A percentile compares a stretch with the other conserved stretches of the same genome.
These are phyloP conservation scores for Ardeotis arabs DNA, from an alignment of 2,113 vertebrate species.

Conservation along the genomic window DNA sequence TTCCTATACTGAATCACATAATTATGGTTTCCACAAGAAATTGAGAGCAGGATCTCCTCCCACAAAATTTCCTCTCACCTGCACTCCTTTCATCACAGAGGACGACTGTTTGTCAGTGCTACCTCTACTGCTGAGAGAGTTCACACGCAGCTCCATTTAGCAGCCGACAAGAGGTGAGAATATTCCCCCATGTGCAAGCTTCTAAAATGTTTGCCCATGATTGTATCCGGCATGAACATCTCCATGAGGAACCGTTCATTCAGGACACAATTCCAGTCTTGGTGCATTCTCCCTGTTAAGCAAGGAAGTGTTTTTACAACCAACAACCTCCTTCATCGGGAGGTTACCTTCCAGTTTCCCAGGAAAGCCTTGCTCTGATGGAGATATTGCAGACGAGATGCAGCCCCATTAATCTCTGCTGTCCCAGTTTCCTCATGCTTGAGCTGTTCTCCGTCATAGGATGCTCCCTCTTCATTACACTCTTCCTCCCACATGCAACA, in stretches of 20 bases:
- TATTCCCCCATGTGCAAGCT: neutral
- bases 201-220: neutral
- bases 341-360: neutral
- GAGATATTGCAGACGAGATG: neutral
- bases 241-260: neutral
- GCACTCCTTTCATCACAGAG: slow-evolving; percentile 25
- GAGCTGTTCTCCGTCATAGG: neutral
- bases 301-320: neutral
- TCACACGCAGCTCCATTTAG: slow-evolving; percentile 17
- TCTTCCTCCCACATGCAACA: neutral
- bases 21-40: slow-evolving; percentile 44
- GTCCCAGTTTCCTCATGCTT: neutral
- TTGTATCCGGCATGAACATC: neutral
- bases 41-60: slow-evolving; percentile 46
- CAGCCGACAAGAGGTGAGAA: neutral
- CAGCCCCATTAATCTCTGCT: neutral
- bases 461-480: neutral
- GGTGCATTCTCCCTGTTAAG: neutral
- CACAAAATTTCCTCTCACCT: slow-evolving; percentile 53
- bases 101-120: slow-evolving; percentile 43
- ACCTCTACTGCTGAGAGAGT: neutral
- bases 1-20: slow-evolving; percentile 25
- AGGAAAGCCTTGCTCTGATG: neutral
- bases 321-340: neutral
- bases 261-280: neutral